Percentiles rank a stretch among this genome's conserved stretches.
phyloP scores from a whole-genome alignment of 2,797 vertebrate genomes.

The Takifugu rubripes region DNA sequence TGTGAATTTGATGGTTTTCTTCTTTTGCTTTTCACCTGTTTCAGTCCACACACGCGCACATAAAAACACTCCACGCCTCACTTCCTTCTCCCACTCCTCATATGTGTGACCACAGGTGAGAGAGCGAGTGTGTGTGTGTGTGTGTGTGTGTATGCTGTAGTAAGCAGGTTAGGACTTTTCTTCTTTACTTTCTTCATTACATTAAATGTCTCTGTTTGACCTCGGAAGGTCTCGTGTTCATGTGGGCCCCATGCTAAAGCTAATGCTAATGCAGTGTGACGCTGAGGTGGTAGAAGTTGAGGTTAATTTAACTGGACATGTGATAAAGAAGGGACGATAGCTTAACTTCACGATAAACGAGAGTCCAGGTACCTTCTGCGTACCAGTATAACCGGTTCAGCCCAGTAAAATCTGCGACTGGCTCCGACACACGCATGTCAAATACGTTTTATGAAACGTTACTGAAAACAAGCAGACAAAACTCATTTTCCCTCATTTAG shows the following conservation, averaged over 20 bases:
- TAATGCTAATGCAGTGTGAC: constrained; percentile 9
- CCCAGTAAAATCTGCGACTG: too few relatives aligned
- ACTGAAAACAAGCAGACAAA: background rate
- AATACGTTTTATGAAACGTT: too few relatives aligned
- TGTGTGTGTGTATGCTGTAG: constrained; percentile 60
- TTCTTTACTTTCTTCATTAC: constrained; percentile 25
- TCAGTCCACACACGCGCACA: constrained; percentile 58
- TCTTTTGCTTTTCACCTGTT: constrained; percentile 70
- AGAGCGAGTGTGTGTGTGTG: background rate
- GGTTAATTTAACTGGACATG: background rate
- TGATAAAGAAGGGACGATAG: too few relatives aligned
- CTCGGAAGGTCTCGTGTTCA: constrained; percentile 21
- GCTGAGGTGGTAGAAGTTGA: constrained; percentile 1
- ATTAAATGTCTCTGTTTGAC: constrained; percentile 19
- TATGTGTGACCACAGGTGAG: background rate
- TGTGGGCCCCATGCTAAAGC: constrained; percentile 1
- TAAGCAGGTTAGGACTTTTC: constrained; percentile 45
- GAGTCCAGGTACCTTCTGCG: too few relatives aligned
- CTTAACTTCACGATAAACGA: too few relatives aligned
- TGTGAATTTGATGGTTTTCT: constrained; percentile 48
- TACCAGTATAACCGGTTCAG: too few relatives aligned
- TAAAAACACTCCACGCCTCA: constrained; percentile 10
- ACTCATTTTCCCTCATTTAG: background rate
- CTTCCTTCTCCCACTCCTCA: constrained; percentile 14
- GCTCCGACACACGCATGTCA: too few relatives aligned